These are phyloP conservation scores for Cranoglanis bouderius DNA, from an alignment of 2,113 vertebrate genomes.

Conservation along the genomic window DNA sequence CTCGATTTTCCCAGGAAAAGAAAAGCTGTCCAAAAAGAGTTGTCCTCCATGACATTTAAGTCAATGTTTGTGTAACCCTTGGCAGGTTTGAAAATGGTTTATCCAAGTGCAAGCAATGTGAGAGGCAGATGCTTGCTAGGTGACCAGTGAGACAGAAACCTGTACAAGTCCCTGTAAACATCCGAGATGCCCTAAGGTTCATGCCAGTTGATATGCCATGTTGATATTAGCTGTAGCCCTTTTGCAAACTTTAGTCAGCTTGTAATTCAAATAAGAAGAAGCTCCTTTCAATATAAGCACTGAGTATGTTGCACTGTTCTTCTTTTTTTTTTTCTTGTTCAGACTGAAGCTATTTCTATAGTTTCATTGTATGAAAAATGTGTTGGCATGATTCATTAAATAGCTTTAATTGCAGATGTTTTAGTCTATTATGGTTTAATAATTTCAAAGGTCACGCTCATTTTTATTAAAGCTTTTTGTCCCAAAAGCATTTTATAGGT, in stretches of 20 bases:
- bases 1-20: background rate
- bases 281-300: background rate
- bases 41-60: background rate
- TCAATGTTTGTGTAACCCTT: background rate
- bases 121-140: background rate
- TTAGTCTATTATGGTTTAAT: background rate
- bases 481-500: background rate
- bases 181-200: background rate
- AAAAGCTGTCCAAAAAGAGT: background rate
- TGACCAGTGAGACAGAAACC: background rate
- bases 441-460: slow-evolving; percentile 19
- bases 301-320: too few relatives aligned
- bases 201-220: background rate
- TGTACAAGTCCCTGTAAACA: background rate
- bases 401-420: background rate
- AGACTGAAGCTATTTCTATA: background rate
- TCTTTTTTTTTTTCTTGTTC: too few relatives aligned
- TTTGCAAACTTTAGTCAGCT: background rate
- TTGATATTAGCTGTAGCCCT: background rate
- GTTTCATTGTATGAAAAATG: background rate
- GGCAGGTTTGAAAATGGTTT: background rate
- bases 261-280: background rate
- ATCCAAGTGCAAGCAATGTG: background rate
- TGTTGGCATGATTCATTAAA: background rate
- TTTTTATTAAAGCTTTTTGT: slow-evolving; percentile 6